Conservation (phyloP, 2,113 vertebrate species). For the Lamprologus callipterus region DNA sequence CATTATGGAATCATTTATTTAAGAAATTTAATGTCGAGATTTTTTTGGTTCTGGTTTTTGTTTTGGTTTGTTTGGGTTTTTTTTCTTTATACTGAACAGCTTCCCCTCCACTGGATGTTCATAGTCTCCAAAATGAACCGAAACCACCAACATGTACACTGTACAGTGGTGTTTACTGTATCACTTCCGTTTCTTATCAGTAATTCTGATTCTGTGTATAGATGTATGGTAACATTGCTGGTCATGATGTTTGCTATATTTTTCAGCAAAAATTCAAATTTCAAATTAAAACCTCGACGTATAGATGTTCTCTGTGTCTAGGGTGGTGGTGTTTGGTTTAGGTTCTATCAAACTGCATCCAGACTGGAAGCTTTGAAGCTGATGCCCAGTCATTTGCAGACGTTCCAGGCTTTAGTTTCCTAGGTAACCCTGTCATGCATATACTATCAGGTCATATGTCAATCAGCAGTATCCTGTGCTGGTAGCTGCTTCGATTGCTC, state of each 20-base stretch:
- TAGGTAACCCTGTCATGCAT: not conserved
- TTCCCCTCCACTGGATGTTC: not conserved
- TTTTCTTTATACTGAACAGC: not conserved
- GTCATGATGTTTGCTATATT: not conserved
- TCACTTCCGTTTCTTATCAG: not conserved
- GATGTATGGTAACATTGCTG: not conserved
- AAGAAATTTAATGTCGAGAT: not conserved
- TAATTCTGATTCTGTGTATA: not conserved
- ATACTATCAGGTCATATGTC: not conserved
- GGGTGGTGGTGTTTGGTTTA: not conserved
- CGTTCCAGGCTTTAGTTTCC: not conserved
- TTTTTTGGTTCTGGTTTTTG: not conserved
- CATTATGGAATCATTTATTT: not conserved
- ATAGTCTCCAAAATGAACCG: not conserved
- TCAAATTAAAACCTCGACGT: not conserved
- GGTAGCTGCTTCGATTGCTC: not conserved
- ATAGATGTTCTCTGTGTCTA: not conserved
- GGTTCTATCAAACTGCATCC: not conserved
- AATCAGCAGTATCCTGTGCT: not conserved
- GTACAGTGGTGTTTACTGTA: not conserved
- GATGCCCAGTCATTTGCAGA: not conserved
- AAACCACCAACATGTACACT: not conserved
- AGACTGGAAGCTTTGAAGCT: not conserved
- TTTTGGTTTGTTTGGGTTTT: rapidly evolving
- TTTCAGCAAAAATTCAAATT: not conserved